Conservation (phyloP, 1,140 invertebrate species). For the Monomorium pharaonis region DNA sequence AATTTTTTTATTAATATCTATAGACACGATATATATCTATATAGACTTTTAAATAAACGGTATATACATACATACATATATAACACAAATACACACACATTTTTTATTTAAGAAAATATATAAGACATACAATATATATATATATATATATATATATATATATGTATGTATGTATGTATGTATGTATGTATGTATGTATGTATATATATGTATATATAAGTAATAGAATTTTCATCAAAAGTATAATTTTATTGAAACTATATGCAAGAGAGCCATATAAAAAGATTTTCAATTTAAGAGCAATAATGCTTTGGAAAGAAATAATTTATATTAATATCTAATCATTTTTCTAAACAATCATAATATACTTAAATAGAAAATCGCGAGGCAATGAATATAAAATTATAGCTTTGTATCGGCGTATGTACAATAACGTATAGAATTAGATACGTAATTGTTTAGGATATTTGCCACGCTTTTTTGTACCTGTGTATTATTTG, state of each 20-base stretch:
- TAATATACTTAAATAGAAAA: slow-evolving; percentile 2
- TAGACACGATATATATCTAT: background rate
- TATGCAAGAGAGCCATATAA: background rate
- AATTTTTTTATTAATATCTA: background rate
- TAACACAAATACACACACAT: background rate
- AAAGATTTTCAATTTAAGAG: background rate
- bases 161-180: too few species aligned
- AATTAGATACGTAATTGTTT: slow-evolving; percentile 29
- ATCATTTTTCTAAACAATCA: background rate
- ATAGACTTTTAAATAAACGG: background rate
- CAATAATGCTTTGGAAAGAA: background rate
- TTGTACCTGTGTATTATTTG: slow-evolving; percentile 21
- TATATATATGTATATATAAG: slow-evolving; percentile 21
- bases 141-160: too few species aligned
- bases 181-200: too few species aligned
- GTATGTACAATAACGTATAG: background rate
- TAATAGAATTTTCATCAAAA: background rate
- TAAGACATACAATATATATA: slow-evolving; percentile 16
- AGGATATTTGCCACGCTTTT: slow-evolving; percentile 6
- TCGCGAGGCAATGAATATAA: slow-evolving; percentile 10
- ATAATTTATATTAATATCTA: slow-evolving; percentile 9
- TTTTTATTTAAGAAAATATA: background rate
- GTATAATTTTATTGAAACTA: background rate
- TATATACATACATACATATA: background rate
- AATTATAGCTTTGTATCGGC: background rate